These are phyloP conservation scores for Hoplostethus mediterraneus DNA, from an alignment of 2,797 vertebrate genomes.

Conservation along the genomic window DNA sequence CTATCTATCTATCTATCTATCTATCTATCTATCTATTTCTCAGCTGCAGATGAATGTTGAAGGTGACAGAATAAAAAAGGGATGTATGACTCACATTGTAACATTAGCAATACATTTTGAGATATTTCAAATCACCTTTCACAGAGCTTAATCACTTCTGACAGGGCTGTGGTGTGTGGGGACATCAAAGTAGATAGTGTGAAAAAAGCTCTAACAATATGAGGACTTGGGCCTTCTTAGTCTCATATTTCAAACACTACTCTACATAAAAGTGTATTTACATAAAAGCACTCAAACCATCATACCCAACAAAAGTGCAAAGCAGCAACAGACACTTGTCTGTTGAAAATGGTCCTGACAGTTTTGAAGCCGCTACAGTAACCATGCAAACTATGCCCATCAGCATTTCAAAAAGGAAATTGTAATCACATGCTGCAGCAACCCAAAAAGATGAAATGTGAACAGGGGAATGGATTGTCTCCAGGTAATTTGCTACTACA, in stretches of 20 bases:
- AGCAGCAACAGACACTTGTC: conserved; percentile 69
- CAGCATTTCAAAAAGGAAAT: conserved; percentile 75
- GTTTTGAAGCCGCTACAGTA: conserved; percentile 69
- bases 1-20: not conserved
- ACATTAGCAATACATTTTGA: conserved; percentile 71
- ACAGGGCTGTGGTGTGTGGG: conserved; percentile 72
- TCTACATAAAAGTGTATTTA: conserved; percentile 69
- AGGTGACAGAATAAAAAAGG: conserved; percentile 68
- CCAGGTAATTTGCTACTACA: conserved; percentile 60
- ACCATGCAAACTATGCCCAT: conserved; percentile 73
- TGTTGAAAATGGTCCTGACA: conserved; percentile 68
- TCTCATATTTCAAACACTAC: conserved; percentile 73
- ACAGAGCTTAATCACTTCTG: conserved; percentile 76
- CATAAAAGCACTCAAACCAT: conserved; percentile 84
- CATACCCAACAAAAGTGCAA: conserved; percentile 74
- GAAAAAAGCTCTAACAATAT: conserved; percentile 73
- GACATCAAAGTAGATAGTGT: conserved; percentile 80
- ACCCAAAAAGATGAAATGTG: not conserved
- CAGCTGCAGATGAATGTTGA: conserved; percentile 52
- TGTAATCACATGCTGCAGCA: conserved; percentile 64
- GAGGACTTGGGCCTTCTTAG: conserved; percentile 70
- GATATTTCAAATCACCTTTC: conserved; percentile 74
- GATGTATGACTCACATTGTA: conserved; percentile 68
- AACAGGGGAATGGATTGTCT: conserved; percentile 38
- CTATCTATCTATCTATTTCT: conserved; percentile 21